These are phyloP conservation scores for Anaspis maculata DNA, from an alignment of 2,888 invertebrate genomes.

Conservation along the genomic window DNA sequence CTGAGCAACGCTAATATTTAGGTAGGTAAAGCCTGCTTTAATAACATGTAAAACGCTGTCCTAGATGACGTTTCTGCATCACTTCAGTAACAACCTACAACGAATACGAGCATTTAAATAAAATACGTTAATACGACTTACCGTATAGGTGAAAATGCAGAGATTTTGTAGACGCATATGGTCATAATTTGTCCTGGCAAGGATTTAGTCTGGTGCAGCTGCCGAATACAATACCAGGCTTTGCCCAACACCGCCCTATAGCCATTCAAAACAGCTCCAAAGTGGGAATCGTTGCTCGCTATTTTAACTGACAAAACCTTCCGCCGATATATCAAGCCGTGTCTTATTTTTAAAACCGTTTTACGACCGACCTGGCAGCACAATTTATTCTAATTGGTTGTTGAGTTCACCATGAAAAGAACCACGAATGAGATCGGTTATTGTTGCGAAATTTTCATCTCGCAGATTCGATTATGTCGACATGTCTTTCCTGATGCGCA, in stretches of 20 bases:
- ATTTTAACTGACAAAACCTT: conserved; percentile 42
- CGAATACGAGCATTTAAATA: too few species aligned
- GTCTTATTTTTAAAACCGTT: conserved; percentile 39
- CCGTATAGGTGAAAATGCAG: conserved; percentile 13
- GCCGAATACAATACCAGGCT: conserved; percentile 37
- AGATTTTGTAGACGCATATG: conserved; percentile 13
- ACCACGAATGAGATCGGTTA: too few species aligned
- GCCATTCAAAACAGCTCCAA: conserved; percentile 40
- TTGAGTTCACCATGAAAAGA: conserved; percentile 10
- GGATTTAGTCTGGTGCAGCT: conserved; percentile 35
- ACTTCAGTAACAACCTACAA: too few species aligned
- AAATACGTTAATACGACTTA: too few species aligned
- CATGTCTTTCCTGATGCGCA: too few species aligned
- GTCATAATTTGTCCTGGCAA: conserved; percentile 23
- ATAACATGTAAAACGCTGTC: too few species aligned
- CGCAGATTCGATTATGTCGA: too few species aligned
- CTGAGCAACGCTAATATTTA: too few species aligned
- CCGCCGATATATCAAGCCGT: conserved; percentile 38
- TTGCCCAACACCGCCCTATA: conserved; percentile 39
- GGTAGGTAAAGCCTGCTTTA: too few species aligned
- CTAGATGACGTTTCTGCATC: too few species aligned
- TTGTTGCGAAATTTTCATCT: too few species aligned
- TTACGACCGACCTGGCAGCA: conserved; percentile 29
- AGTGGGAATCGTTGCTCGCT: conserved; percentile 36
- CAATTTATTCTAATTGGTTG: conserved; percentile 36